Percentiles rank a stretch among this genome's conserved stretches.
These are phyloP conservation scores for Tinea pellionella DNA, from an alignment of 2,888 invertebrate species.

Conservation along the genomic window DNA sequence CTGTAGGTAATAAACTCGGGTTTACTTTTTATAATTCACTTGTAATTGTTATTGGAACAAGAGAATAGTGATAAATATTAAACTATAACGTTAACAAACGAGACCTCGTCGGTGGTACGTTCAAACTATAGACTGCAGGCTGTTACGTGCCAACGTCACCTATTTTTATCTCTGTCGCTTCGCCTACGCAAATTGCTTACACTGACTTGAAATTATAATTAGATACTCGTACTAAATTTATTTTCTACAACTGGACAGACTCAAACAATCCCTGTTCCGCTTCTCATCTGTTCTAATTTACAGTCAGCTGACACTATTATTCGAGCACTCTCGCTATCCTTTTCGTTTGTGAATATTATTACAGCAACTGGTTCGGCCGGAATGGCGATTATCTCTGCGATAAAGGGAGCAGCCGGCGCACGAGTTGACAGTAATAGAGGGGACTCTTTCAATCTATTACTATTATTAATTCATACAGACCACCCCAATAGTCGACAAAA, in stretches of 20 bases:
- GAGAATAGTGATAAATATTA: not conserved
- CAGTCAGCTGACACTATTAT: not conserved
- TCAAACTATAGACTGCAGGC: slow-evolving; percentile 30
- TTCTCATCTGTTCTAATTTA: not conserved
- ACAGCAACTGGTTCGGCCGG: slow-evolving; percentile 22
- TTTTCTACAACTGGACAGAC: slow-evolving; percentile 22
- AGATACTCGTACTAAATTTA: slow-evolving; percentile 55
- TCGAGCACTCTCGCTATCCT: not conserved
- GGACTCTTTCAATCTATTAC: slow-evolving; percentile 36
- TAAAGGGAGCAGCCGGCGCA: slow-evolving; percentile 38
- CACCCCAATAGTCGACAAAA: slow-evolving; percentile 21
- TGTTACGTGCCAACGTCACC: slow-evolving; percentile 51
- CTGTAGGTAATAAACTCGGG: not conserved
- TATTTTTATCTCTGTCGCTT: slow-evolving; percentile 47
- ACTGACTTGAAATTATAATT: slow-evolving; percentile 64
- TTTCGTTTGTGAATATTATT: not conserved
- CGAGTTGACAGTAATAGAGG: slow-evolving; percentile 30
- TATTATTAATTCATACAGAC: slow-evolving; percentile 32
- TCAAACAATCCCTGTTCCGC: not conserved
- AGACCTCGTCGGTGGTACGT: not conserved
- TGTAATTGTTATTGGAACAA: not conserved
- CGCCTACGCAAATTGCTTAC: slow-evolving; percentile 64
- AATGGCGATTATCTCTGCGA: slow-evolving; percentile 43
- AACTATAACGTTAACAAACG: not conserved
- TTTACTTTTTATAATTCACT: not conserved